These are phyloP conservation scores for Terebella lapidaria DNA, from an alignment of 2,888 invertebrate genomes.

Conservation along the genomic window DNA sequence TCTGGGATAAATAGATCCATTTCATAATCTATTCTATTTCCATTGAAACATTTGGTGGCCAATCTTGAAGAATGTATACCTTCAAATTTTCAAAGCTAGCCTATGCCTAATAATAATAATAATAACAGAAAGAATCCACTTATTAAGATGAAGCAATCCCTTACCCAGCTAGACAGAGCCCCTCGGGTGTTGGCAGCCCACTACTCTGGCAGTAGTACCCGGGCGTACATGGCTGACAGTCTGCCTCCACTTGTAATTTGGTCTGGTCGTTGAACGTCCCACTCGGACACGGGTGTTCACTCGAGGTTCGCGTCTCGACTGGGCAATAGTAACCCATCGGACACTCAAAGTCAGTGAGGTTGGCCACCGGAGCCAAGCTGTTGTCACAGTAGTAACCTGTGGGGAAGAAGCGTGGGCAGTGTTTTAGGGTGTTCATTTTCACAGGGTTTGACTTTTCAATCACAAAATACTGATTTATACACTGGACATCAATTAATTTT, in stretches of 20 bases:
- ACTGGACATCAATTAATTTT: no score
- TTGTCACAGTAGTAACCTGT: conserved; percentile 47
- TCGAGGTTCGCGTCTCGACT: conserved; percentile 29
- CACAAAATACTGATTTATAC: no score
- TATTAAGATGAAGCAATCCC: conserved; percentile 10
- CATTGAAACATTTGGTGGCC: no score
- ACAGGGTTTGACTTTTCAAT: no score
- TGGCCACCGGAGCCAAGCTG: conserved; percentile 33
- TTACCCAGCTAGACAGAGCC: conserved; percentile 45
- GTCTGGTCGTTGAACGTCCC: conserved; percentile 46
- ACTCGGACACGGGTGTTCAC: conserved; percentile 38
- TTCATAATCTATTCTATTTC: no score
- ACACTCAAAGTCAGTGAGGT: conserved; percentile 36
- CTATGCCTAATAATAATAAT: no score
- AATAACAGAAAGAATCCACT: no score
- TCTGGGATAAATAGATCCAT: no score
- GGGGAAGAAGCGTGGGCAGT: background rate
- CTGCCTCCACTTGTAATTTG: conserved; percentile 22
- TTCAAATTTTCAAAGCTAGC: no score
- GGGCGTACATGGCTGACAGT: conserved; percentile 44
- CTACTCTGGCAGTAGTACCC: conserved; percentile 44
- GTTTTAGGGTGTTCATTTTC: no score
- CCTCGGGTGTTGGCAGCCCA: conserved; percentile 42
- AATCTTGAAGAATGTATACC: no score
- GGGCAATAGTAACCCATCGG: conserved; percentile 45